These are phyloP conservation scores for Luperina nickerlii DNA, from an alignment of 2,888 invertebrate species.

Conservation along the genomic window DNA sequence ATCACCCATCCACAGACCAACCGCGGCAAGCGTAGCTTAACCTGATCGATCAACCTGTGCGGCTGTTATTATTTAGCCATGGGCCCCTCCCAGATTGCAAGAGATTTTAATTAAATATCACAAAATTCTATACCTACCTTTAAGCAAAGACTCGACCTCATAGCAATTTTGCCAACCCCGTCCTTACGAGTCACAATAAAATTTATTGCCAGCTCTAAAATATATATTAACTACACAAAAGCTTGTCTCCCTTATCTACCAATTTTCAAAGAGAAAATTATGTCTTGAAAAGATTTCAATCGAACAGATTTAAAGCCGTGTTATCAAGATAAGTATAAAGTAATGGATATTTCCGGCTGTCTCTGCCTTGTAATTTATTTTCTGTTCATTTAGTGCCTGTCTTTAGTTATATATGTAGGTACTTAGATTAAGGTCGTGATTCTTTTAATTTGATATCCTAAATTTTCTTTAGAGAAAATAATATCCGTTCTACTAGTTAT, in stretches of 20 bases:
- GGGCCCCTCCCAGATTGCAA: neutral
- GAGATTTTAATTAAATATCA: slow-evolving; percentile 3
- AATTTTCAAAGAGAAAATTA: slow-evolving; percentile 64
- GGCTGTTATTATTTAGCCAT: too few species aligned
- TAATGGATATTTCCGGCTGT: slow-evolving; percentile 64
- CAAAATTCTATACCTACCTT: neutral
- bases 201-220: slow-evolving; percentile 57
- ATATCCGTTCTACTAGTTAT: too few species aligned
- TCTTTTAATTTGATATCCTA: neutral
- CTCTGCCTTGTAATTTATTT: slow-evolving; percentile 46
- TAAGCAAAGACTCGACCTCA: slow-evolving; percentile 11
- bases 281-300: slow-evolving; percentile 64
- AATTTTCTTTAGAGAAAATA: too few species aligned
- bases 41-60: too few species aligned
- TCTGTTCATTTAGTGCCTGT: slow-evolving; percentile 41
- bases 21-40: too few species aligned
- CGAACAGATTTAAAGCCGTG: slow-evolving; percentile 65
- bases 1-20: too few species aligned
- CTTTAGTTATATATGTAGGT: slow-evolving; percentile 19
- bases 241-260: slow-evolving; percentile 45
- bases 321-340: slow-evolving; percentile 64
- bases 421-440: neutral
- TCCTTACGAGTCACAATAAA: slow-evolving; percentile 41
- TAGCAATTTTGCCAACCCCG: slow-evolving; percentile 27
- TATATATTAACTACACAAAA: slow-evolving; percentile 56